These are phyloP conservation scores for Spermophilus dauricus DNA, from an alignment of 2,113 vertebrate species.

Conservation along the genomic window DNA sequence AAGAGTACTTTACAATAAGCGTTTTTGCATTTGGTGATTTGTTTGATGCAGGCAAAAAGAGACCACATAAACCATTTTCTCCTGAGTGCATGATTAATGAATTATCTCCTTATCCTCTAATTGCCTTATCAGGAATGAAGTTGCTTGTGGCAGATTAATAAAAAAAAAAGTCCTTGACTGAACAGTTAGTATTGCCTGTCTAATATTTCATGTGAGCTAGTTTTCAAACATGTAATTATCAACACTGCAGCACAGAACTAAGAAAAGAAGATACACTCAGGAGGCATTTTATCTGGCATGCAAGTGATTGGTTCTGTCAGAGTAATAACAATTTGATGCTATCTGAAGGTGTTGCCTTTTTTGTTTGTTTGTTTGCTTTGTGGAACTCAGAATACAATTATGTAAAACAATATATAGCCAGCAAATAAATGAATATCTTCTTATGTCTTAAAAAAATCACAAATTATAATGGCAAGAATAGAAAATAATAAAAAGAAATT, in stretches of 20 bases:
- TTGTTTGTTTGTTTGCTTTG: neutral
- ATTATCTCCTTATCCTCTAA: slow-evolving; percentile 65
- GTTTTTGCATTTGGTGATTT: neutral
- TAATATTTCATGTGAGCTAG: slow-evolving; percentile 48
- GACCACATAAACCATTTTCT: slow-evolving; percentile 59
- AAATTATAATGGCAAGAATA: neutral
- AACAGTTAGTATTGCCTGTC: slow-evolving; percentile 47
- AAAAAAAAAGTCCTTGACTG: slow-evolving; percentile 67
- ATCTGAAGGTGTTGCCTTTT: neutral
- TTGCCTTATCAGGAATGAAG: slow-evolving; percentile 49
- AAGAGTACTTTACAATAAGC: neutral
- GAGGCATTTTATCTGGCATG: neutral
- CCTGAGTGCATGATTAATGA: slow-evolving; percentile 71
- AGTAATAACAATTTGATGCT: neutral
- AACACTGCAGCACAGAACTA: neutral
- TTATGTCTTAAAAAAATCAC: neutral
- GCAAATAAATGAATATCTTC: slow-evolving; percentile 38
- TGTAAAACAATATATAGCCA: neutral
- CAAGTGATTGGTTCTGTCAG: neutral
- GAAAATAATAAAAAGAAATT: neutral
- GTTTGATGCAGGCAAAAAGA: slow-evolving; percentile 42
- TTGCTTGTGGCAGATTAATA: slow-evolving; percentile 69
- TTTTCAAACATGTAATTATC: slow-evolving; percentile 55
- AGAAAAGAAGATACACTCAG: neutral
- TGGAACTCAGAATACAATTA: neutral